A percentile compares a stretch with the other conserved stretches of the same genome.
These are phyloP conservation scores for Cistogaster globosa DNA, from an alignment of 2,888 invertebrate species.

Conservation along the genomic window DNA sequence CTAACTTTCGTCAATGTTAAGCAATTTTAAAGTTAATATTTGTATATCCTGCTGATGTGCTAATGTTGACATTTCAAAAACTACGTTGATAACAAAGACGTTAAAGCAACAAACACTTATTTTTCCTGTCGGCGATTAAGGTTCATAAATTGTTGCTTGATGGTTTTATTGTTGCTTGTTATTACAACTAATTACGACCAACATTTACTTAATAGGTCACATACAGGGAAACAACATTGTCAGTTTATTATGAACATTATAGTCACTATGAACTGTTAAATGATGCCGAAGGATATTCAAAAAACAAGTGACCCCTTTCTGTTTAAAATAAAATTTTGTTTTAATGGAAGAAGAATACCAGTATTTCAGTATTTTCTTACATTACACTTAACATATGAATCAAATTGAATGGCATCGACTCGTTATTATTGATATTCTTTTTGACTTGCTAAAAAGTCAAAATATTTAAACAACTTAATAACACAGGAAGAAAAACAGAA, in stretches of 20 bases:
- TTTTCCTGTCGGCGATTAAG: slow-evolving; percentile 19
- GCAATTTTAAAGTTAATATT: not conserved
- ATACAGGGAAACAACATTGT: slow-evolving; percentile 40
- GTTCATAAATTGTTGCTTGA: slow-evolving; percentile 17
- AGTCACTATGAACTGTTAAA: slow-evolving; percentile 78
- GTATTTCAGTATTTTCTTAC: not conserved
- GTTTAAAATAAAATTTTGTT: slow-evolving; percentile 3
- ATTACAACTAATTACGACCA: slow-evolving; percentile 65
- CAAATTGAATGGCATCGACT: slow-evolving; percentile 14
- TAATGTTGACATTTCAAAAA: not conserved
- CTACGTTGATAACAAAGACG: slow-evolving; percentile 16
- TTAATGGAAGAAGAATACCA: slow-evolving; percentile 39
- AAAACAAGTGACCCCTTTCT: slow-evolving; percentile 32
- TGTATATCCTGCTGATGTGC: not conserved
- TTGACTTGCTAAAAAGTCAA: slow-evolving; percentile 69
- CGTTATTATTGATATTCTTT: slow-evolving; percentile 59
- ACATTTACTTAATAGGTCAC: slow-evolving; percentile 53
- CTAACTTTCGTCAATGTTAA: too few relatives aligned
- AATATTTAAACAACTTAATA: slow-evolving; percentile 71
- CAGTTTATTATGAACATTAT: slow-evolving; percentile 69
- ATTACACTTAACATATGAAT: not conserved
- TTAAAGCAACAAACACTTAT: slow-evolving; percentile 15
- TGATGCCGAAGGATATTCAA: slow-evolving; percentile 75
- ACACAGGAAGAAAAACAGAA: slow-evolving; percentile 26
- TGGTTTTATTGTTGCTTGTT: slow-evolving; percentile 48